Base-by-base conservation (phyloP, 2,797 vertebrate genomes). In the Oreonectes daqikongensis region DNA sequence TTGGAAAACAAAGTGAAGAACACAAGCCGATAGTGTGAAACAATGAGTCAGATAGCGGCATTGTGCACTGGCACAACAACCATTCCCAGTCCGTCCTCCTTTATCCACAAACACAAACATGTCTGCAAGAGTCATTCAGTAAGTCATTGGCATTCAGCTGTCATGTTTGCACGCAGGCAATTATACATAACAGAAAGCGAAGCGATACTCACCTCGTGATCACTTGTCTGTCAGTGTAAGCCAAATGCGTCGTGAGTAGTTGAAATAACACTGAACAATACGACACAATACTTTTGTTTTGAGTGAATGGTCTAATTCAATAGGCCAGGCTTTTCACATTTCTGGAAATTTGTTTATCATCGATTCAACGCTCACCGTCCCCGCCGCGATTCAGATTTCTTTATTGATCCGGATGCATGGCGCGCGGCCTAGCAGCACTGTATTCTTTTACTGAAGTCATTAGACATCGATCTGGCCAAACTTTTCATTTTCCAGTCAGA, bases 321-420 rank as follows among this genome's bases (percentile, higher is more conserved):
- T 86, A 90, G 84, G 89, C 87, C 8, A 89, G 89, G 86, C 30
- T 75, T 87, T 89, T 89, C 67, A 63, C 61, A 89, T 88, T 90
- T 82, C 84, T 91, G 87, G 86, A 93, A 92, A 93, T 93, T 88
- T 91, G 89, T 90, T 92, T 92, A 90, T 91, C 90, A 93, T 93
- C 81, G 92, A 93, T 92, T 87, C 73, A 70, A 81, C 83, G 85
- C 82, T 83, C 77, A 80, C 79, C 80, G 86, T 86, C 80, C 90
- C 89, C 82, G 85, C 87, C 89, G 91, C 86, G 89, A 89, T 91
- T 86, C 90, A 90, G 87, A 90, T 78, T 91, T 89, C 80, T 89
- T 66, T 87, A 93, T 93, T 86, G 92, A 94, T 92, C 88, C 75
- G 53, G 79, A 83, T 88, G 86, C 86, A 89, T 83, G 87, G 84